Conservation (phyloP, 2,797 vertebrate genomes). For the Spheniscus humboldti region DNA sequence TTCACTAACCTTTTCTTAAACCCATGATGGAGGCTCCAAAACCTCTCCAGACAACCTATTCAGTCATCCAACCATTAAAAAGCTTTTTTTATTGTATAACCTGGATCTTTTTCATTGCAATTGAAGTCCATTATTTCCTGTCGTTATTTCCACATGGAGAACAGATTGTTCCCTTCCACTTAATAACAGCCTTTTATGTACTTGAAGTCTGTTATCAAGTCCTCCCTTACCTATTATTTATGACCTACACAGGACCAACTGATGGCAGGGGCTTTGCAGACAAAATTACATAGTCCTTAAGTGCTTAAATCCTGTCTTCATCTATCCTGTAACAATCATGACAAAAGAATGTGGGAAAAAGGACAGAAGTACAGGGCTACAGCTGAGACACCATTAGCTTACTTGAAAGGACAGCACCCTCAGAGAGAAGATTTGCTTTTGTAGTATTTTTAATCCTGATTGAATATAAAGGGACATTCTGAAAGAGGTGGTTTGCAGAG, state of each 20-base stretch:
- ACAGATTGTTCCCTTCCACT: background rate
- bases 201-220: background rate
- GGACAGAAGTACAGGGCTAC: background rate
- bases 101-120: background rate
- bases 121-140: background rate
- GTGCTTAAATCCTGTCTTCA: background rate
- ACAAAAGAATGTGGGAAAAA: background rate
- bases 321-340: background rate
- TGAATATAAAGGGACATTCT: background rate
- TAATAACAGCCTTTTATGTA: background rate
- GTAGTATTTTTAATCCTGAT: background rate
- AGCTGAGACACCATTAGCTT: background rate
- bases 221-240: background rate
- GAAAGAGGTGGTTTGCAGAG: background rate
- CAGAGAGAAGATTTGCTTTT: background rate
- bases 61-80: background rate
- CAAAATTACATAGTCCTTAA: background rate
- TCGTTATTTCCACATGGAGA: background rate
- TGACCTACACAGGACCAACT: background rate
- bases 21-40: background rate
- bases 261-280: background rate
- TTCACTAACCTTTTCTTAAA: background rate
- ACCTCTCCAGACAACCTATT: background rate
- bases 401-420: background rate
- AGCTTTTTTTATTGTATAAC: background rate